A percentile compares a stretch with the other conserved stretches of the same genome.
Conservation (phyloP, 2,888 invertebrate genomes). For the Neuroscelio doddi region DNA sequence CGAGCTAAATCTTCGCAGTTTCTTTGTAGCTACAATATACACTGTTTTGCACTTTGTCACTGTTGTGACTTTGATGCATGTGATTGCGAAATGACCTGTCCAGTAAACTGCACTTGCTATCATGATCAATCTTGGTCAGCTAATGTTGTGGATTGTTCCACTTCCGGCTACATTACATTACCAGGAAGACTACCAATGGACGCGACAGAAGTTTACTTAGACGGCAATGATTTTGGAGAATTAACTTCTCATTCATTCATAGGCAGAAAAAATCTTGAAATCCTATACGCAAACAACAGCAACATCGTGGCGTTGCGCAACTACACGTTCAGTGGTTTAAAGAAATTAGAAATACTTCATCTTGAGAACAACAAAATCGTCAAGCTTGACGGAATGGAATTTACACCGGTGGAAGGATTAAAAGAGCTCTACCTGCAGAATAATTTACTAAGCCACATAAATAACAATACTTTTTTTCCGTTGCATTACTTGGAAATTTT, state of each 20-base stretch:
- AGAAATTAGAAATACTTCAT: slow-evolving; percentile 85
- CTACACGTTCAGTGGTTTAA: slow-evolving; percentile 91
- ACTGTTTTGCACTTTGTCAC: slow-evolving; percentile 95
- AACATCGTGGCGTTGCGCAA: slow-evolving; percentile 89
- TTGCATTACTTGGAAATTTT: slow-evolving; percentile 88
- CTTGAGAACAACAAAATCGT: slow-evolving; percentile 90
- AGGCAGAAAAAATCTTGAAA: slow-evolving; percentile 90
- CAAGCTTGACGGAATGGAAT: slow-evolving; percentile 86
- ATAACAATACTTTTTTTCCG: slow-evolving; percentile 87
- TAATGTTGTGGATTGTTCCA: slow-evolving; percentile 93
- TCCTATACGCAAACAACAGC: slow-evolving; percentile 91
- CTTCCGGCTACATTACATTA: slow-evolving; percentile 85
- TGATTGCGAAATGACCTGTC: slow-evolving; percentile 98
- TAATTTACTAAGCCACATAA: slow-evolving; percentile 87
- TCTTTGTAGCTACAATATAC: slow-evolving; percentile 92
- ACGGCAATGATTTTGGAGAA: slow-evolving; percentile 91
- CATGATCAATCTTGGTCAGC: slow-evolving; percentile 95
- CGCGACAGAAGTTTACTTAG: slow-evolving; percentile 94
- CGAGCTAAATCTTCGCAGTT: slow-evolving; percentile 93
- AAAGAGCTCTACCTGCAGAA: slow-evolving; percentile 90
- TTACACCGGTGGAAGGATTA: slow-evolving; percentile 86
- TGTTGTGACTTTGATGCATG: slow-evolving; percentile 98
- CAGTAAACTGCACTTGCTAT: slow-evolving; percentile 94
- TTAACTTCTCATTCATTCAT: slow-evolving; percentile 92
- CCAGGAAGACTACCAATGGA: slow-evolving; percentile 95